Base-by-base conservation (phyloP, 2,888 invertebrate species). In the Eupsilia transversa region DNA sequence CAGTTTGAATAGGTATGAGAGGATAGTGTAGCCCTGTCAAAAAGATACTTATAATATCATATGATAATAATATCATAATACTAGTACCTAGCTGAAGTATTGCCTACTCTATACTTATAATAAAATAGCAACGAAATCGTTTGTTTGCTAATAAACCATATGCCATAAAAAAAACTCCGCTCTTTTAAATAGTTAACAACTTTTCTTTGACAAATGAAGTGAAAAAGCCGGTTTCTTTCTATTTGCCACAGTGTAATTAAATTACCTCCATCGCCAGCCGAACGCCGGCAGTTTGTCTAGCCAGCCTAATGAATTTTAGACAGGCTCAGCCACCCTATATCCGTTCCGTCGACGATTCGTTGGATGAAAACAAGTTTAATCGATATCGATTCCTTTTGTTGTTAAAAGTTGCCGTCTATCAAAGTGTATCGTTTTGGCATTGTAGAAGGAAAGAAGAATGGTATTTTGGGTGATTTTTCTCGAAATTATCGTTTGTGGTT, bases 241-340 rank as follows among this genome's bases (percentile, higher is more conserved):
- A 30, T 7, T 46, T 38, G 30, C 46, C 54, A 56, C 33, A 61
- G 54, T n/a, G 46, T 82, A 82, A 80, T 77, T 65, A 33, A 65
- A 80, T 77, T 65, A 68, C 27, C 64, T 67, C 20, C 9, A 41
- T n/a, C 5, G 49, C 61, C 43, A 1, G 17, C 30, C 33, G 38
- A 57, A 65, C 20, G n/a, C 30, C 30, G 52, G 60, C 66, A 69
- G 57, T 83, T 49, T 49, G 46, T 83, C 69, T 81, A 66, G 49
- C 65, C 20, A 33, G 14, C 17, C 27, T 56, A 70, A 64, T 74
- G 63, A 72, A 67, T 81, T 81, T 81, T 56, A 43, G 79, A 57
- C 71, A 70, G 70, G 38, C 33, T 61, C 46, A 41, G 20, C 35
- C 20, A 52, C 72, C 61, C 33, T 38, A n/a, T 59, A 69, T 67